These are phyloP conservation scores for Nemoura dubitans DNA, from an alignment of 2,888 invertebrate genomes.

Conservation along the genomic window DNA sequence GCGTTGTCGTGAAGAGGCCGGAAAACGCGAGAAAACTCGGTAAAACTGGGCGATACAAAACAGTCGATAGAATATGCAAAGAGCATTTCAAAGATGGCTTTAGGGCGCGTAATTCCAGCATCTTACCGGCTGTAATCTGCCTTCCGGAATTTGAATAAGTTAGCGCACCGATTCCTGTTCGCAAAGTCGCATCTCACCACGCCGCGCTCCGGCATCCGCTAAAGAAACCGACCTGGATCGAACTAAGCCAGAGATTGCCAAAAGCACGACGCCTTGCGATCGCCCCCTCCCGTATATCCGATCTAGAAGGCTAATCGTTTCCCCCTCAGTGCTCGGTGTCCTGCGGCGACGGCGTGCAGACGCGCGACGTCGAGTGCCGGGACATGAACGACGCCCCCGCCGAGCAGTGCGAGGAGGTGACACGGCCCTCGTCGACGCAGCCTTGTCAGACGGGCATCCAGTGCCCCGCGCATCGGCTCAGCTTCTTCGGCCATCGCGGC, in stretches of 20 bases:
- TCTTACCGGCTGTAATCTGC: not conserved
- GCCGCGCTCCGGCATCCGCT: not conserved
- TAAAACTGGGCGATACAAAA: not conserved
- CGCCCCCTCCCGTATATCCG: not conserved
- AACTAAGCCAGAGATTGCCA: not conserved
- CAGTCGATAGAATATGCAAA: not conserved
- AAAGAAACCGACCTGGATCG: not conserved
- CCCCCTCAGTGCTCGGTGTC: slow-evolving; percentile 85
- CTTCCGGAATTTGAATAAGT: not conserved
- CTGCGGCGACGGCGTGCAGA: slow-evolving; percentile 88
- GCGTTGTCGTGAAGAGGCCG: not conserved
- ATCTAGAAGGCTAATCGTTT: not conserved
- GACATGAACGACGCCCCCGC: slow-evolving; percentile 66
- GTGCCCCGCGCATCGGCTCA: slow-evolving; percentile 63
- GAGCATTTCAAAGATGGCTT: not conserved
- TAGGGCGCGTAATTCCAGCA: not conserved
- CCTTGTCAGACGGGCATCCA: slow-evolving; percentile 79
- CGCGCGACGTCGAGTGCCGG: slow-evolving; percentile 82
- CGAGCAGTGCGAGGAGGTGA: slow-evolving; percentile 71
- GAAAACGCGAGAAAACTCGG: not conserved
- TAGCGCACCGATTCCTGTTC: not conserved
- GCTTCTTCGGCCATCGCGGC: slow-evolving; percentile 4
- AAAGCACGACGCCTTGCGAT: not conserved
- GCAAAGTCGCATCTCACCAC: not conserved
- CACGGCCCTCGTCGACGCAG: slow-evolving; percentile 75